These are phyloP conservation scores for Eunapius fragilis DNA, from an alignment of 37 sponge, comb jelly and placozoan species.

Conservation along the genomic window DNA sequence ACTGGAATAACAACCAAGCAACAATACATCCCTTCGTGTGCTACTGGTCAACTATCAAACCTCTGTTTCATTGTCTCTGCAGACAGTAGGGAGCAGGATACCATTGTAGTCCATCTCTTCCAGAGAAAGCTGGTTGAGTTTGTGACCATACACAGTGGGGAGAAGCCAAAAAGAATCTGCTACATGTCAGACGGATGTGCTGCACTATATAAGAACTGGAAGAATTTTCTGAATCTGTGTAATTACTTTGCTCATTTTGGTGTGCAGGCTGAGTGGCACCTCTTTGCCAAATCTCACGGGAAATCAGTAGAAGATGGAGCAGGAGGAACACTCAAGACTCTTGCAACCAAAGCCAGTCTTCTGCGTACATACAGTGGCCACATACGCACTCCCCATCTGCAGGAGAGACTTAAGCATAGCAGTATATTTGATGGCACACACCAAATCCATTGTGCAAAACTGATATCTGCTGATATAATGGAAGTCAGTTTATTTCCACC, in stretches of 20 bases:
- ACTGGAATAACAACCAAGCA: no score
- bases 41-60: background rate
- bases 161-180: background rate
- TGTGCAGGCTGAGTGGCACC: background rate
- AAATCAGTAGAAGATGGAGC: background rate
- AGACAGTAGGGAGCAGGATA: background rate
- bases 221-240: background rate
- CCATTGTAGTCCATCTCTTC: background rate
- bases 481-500: no score
- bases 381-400: no score
- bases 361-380: no score
- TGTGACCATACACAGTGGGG: background rate
- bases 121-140: background rate
- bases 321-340: no score
- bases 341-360: no score
- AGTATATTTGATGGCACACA: no score
- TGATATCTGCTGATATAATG: no score
- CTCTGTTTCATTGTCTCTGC: background rate
- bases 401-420: no score
- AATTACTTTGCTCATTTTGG: background rate
- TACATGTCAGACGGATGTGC: background rate
- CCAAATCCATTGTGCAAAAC: no score
- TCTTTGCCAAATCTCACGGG: background rate
- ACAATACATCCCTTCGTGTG: no score
- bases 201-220: background rate